Evolutionary conservation across 2,888 invertebrate genomes (phyloP).

Genomic region (Clivina fossor): DNA sequence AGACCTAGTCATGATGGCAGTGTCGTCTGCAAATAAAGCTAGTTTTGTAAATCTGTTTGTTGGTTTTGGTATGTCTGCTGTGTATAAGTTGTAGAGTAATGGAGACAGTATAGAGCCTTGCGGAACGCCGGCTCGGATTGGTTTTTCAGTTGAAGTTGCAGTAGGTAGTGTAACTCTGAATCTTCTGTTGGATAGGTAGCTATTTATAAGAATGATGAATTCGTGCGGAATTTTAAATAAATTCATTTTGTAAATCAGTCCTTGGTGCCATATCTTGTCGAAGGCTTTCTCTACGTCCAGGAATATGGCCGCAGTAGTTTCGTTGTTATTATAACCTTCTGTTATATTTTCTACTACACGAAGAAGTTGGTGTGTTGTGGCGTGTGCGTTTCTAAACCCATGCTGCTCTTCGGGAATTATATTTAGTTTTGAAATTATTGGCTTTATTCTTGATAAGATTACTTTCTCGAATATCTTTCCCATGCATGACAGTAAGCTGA

Average conservation of each 20-base stretch:
- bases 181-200: constrained; percentile 34
- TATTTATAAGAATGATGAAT: constrained; percentile 28
- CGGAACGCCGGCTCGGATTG: constrained; percentile 40
- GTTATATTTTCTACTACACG: no score
- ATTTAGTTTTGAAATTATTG: no score
- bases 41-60: constrained; percentile 22
- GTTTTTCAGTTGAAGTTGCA: constrained; percentile 14
- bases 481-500: no score
- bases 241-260: constrained; percentile 38
- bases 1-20: constrained; percentile 37
- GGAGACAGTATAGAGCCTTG: constrained; percentile 36
- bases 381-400: no score
- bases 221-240: constrained; percentile 25
- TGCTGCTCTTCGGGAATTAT: no score
- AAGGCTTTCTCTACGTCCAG: constrained; percentile 37
- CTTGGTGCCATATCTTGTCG: constrained; percentile 38
- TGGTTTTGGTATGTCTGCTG: constrained; percentile 35
- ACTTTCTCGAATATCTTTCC: no score
- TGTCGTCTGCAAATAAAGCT: constrained; percentile 38
- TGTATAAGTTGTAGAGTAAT: constrained; percentile 33
- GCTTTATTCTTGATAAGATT: no score
- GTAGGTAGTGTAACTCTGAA: constrained; percentile 32
- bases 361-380: no score
- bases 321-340: no score
- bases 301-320: constrained; percentile 37